Evolutionary conservation across 2,113 vertebrate species (phyloP), one percentile per base, ranked within the genome.

Genomic region (Pomatostomus ruficeps): DNA sequence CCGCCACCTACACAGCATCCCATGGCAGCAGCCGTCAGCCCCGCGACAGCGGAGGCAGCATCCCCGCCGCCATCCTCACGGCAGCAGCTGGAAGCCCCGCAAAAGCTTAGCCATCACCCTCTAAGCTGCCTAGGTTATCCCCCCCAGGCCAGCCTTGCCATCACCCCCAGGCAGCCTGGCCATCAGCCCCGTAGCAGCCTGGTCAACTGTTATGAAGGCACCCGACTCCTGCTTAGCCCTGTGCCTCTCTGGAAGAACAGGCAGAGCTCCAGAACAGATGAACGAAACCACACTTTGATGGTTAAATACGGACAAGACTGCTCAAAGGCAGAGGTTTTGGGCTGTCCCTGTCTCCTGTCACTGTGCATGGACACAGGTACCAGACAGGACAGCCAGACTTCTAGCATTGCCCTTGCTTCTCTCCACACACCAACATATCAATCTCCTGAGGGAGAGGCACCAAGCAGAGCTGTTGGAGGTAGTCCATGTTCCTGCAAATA

Each of bases 401-500:
- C 24, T 29, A 40, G 51, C 55, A 54, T 33, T 9, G 23, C 2
- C 2, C 29, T 17, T 21, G 12, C 33, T 49, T 25, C 22, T 83
- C 31, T 84, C 19, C 21, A 23, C 20, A 23, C 9, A 35, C 18
- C 2, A 1, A 19, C 12, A 49, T 0, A 0, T 22, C 36, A 42
- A 11, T 22, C 43, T 78, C 61, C 61, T 18, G 21, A 4, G 20
- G 12, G 3, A 85, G 7, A 70, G 17, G 10, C 12, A 8, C 51
- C 45, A 36, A 62, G 57, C 16, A 46, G 62, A 18, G 43, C 48
- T 42, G 6, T 19, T 33, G 21, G 26, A 74, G 11, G 22, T 9
- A 42, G 40, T 16, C 67, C 67, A 16, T 3, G 3, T 28, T 79
- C 35, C 71, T 83, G 29, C 23, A 35, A 79, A 23, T 2, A 54